Evolutionary conservation across 2,797 vertebrate genomes (phyloP).

Genomic region (Calcarius lapponicus): DNA sequence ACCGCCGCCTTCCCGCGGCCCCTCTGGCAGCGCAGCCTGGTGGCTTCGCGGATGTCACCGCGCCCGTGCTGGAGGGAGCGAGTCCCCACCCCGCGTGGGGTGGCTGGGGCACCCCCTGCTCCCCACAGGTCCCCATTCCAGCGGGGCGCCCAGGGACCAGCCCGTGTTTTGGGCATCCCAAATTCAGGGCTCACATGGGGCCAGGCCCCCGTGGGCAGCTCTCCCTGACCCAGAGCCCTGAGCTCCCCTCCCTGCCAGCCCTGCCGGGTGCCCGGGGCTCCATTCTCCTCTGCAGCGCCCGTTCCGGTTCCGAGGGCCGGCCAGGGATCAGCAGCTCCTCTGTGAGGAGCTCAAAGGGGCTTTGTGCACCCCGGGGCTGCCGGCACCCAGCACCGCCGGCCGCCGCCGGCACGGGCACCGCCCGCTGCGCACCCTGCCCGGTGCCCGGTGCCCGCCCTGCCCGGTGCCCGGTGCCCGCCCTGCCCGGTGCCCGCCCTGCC

Average conservation of each 20-base stretch:
- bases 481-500: too few relatives aligned
- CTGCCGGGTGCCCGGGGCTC: too few relatives aligned
- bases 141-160: not conserved
- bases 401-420: not conserved
- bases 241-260: accelerated
- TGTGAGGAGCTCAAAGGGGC: slow-evolving; percentile 44
- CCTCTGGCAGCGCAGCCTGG: not conserved
- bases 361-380: slow-evolving; percentile 47
- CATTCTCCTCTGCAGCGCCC: not conserved
- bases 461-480: too few relatives aligned
- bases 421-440: not conserved
- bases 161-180: not conserved
- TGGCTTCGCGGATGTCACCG: not conserved
- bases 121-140: not conserved
- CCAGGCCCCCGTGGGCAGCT: not conserved
- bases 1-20: accelerated
- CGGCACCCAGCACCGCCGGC: slow-evolving; percentile 41
- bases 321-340: slow-evolving; percentile 30
- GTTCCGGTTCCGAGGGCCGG: not conserved
- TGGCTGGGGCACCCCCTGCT: not conserved
- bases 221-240: not conserved
- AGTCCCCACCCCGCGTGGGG: not conserved
- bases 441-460: too few relatives aligned
- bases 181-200: accelerated
- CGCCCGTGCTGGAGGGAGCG: not conserved